A percentile compares a stretch with the other conserved stretches of the same genome.
phyloP scores from a whole-genome alignment of 2,888 invertebrate genomes.

The Pseudoips prasinana region DNA sequence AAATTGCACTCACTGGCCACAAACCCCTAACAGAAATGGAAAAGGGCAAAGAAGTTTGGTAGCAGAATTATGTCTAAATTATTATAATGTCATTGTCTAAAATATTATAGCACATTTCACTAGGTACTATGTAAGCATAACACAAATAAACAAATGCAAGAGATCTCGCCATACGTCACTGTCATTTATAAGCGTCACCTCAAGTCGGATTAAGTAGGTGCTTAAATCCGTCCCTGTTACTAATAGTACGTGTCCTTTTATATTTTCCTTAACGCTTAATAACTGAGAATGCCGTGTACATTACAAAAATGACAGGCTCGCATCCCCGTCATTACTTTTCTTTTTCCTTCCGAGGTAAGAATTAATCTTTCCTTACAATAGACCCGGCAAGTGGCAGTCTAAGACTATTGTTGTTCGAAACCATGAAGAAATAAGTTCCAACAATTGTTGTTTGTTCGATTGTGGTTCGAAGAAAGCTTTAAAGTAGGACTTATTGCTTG shows the following conservation, averaged over 20 bases:
- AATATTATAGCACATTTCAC: no score
- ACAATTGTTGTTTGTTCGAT: conserved; percentile 16
- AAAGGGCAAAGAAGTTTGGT: no score
- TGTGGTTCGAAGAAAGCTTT: conserved; percentile 7
- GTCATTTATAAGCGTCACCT: neutral
- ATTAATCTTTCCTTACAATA: conserved; percentile 66
- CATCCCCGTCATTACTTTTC: conserved; percentile 46
- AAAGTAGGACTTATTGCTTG: no score
- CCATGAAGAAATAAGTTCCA: conserved; percentile 12
- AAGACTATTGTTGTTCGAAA: conserved; percentile 33
- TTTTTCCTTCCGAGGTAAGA: conserved; percentile 46
- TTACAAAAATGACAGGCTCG: conserved; percentile 49
- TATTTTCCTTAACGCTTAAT: conserved; percentile 38
- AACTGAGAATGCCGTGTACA: conserved; percentile 44
- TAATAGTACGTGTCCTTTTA: conserved; percentile 28
- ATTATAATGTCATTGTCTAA: no score
- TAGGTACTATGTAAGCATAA: no score
- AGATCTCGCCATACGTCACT: neutral
- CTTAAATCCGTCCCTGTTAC: conserved; percentile 23
- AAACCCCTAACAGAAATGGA: no score
- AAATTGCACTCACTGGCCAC: no score
- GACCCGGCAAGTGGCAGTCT: conserved; percentile 48
- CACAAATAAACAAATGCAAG: no score
- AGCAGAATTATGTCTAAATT: no score
- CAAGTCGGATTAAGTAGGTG: no score